Conservation (phyloP, 2,888 invertebrate genomes). For the Malthinus flaveolus region DNA sequence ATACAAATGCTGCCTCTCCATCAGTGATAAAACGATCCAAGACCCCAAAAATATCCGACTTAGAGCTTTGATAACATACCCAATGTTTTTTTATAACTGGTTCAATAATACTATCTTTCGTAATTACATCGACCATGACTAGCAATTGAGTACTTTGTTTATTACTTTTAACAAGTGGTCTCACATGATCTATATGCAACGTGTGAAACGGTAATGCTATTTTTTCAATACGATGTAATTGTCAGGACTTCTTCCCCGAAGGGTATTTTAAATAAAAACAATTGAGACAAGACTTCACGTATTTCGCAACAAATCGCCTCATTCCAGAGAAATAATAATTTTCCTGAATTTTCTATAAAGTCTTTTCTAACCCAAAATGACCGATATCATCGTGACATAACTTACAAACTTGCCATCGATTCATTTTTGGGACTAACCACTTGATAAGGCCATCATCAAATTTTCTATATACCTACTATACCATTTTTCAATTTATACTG, state of each 20-base stretch:
- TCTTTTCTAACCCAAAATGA: constrained; percentile 11
- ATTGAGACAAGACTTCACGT: constrained; percentile 13
- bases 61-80: neutral
- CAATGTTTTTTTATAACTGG: constrained; percentile 12
- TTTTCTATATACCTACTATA: too few species aligned
- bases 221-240: neutral
- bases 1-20: neutral
- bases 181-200: constrained; percentile 11
- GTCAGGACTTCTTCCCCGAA: neutral
- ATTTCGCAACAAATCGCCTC: constrained; percentile 13
- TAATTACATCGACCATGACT: constrained; percentile 15
- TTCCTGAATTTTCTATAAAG: constrained; percentile 4
- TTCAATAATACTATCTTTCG: constrained; percentile 34
- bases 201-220: constrained; percentile 8
- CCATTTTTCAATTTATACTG: constrained; percentile 22
- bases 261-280: constrained; percentile 16
- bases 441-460: constrained; percentile 17
- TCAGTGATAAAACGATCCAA: neutral
- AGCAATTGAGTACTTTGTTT: neutral
- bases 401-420: constrained; percentile 26
- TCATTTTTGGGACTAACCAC: constrained; percentile 31
- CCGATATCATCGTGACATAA: constrained; percentile 18
- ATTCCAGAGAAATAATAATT: constrained; percentile 19
- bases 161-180: constrained; percentile 11
- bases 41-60: neutral